A percentile compares a stretch with the other conserved stretches of the same genome.
Evolutionary conservation across 2,888 invertebrate species (phyloP).

Genomic region (Noctua pronuba): DNA sequence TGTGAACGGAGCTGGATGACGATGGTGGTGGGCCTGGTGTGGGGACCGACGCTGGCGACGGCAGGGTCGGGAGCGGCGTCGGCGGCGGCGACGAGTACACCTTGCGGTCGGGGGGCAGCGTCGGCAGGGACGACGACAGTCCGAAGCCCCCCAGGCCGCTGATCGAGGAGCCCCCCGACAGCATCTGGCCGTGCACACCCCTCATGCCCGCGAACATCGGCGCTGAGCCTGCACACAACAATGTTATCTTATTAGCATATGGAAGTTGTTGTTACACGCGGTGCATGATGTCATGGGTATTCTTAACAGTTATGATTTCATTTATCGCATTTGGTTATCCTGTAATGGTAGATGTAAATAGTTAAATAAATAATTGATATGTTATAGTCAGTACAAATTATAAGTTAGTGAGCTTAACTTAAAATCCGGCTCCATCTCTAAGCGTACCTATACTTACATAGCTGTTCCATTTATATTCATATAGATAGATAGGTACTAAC

Average conservation of each 20-base stretch:
- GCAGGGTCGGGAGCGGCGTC: conserved; percentile 89
- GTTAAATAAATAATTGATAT: background rate
- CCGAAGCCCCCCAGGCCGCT: conserved; percentile 82
- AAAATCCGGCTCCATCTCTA: background rate
- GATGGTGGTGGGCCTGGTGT: conserved; percentile 84
- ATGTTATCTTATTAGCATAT: conserved; percentile 45
- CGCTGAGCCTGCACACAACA: conserved; percentile 76
- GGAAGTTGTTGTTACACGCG: conserved; percentile 34
- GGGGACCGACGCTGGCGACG: conserved; percentile 81
- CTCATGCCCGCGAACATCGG: conserved; percentile 86
- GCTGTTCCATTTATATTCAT: background rate
- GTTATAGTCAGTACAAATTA: background rate
- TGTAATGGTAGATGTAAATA: background rate
- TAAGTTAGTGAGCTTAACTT: too few species aligned
- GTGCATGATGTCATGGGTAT: conserved; percentile 40
- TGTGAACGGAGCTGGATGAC: conserved; percentile 81
- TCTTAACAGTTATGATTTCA: conserved; percentile 9
- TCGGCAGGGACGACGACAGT: conserved; percentile 82
- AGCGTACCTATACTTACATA: background rate
- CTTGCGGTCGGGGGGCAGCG: conserved; percentile 90
- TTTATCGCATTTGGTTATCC: background rate
- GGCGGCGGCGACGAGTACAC: conserved; percentile 89
- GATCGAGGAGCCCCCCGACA: conserved; percentile 80
- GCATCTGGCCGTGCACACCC: conserved; percentile 85
- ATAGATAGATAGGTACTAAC: background rate